Evolutionary conservation across 2,888 invertebrate species (phyloP), one percentile per base, ranked within the genome.

Genomic region (Tridacna crocea): DNA sequence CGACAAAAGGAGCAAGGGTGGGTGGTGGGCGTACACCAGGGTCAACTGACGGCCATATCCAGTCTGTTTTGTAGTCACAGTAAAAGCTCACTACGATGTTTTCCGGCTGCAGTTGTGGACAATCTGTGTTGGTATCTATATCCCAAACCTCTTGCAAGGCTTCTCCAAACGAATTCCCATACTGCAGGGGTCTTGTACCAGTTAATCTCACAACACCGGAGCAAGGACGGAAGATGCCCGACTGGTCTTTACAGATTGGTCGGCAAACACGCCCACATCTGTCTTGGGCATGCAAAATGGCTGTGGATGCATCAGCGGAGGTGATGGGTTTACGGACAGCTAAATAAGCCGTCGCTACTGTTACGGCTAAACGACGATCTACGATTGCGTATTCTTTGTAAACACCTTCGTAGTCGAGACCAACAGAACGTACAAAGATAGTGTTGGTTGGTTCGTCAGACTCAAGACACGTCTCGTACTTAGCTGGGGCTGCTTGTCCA

Each of bases 351-450:
- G 91, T 89, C 2, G 90, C 85, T 11, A 91, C 87, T 0, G 91
- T 88, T 0, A 91, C 87, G 24, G 92, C 91, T 36, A 91, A 77
- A n/a, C 92, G 83, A 51, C 88, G 87, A 79, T 92, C 92, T 51
- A 92, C 82, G 36, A 92, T 89, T 26, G 92, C 90, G 58, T 87
- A 91, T 61, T 92, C 92, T 61, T 89, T 90, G 82, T 92, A 92
- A 15, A 81, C 79, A 4, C 92, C 92, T 26, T 91, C 89, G 70
- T 92, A 92, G 73, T 90, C 91, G 0, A 92, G 79, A n/a, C 92
- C 92, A 46, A 83, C 72, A 46, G 92, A 91, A 75, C 88, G 85
- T 11, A 92, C 80, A 65, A 89, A 92, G 47, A 92, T 89, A 19
- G 88, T 88, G 22, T 90, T 91, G 6, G 88, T 88, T 8, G 88